phyloP scores from a whole-genome alignment of 2,113 vertebrate species.

The Collichthys lucidus region DNA sequence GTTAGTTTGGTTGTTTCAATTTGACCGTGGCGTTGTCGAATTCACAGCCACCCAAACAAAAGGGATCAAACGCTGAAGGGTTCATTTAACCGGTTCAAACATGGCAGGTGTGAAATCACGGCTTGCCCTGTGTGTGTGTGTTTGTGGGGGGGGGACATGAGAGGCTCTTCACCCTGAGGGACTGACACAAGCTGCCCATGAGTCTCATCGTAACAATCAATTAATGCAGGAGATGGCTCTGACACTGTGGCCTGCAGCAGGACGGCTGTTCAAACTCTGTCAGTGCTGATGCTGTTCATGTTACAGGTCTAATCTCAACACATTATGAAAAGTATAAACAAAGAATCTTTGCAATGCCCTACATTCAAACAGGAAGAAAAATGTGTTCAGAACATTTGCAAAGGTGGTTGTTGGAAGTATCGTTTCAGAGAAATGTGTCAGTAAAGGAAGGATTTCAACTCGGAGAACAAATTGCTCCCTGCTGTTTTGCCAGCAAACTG shows the following conservation, averaged over 20 bases:
- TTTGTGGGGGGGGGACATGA: slow-evolving; percentile 13
- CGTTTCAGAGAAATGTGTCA: slow-evolving; percentile 2
- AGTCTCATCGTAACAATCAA: slow-evolving; percentile 44
- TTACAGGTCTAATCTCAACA: background rate
- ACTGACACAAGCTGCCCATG: slow-evolving; percentile 37
- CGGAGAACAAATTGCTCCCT: slow-evolving; percentile 15
- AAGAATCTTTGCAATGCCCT: background rate
- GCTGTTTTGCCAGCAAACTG: slow-evolving; percentile 14
- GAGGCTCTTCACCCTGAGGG: slow-evolving; percentile 37
- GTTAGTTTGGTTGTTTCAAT: slow-evolving; percentile 11
- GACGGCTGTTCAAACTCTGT: slow-evolving; percentile 24
- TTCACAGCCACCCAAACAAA: slow-evolving; percentile 44
- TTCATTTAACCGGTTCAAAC: slow-evolving; percentile 55
- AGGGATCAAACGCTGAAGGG: slow-evolving; percentile 35
- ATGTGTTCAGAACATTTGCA: background rate
- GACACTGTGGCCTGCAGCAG: slow-evolving; percentile 33
- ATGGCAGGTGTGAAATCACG: slow-evolving; percentile 64
- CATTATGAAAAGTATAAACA: background rate
- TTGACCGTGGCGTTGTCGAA: slow-evolving; percentile 24
- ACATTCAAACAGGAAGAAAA: background rate
- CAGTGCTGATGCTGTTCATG: slow-evolving; percentile 2
- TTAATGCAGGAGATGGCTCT: slow-evolving; percentile 44
- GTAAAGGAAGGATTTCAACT: slow-evolving; percentile 10
- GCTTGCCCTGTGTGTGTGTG: background rate
- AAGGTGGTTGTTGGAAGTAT: background rate